Percentiles rank a stretch among this genome's conserved stretches.
Evolutionary conservation across 2,888 invertebrate genomes (phyloP).

Genomic region (Mycalesis mineus): DNA sequence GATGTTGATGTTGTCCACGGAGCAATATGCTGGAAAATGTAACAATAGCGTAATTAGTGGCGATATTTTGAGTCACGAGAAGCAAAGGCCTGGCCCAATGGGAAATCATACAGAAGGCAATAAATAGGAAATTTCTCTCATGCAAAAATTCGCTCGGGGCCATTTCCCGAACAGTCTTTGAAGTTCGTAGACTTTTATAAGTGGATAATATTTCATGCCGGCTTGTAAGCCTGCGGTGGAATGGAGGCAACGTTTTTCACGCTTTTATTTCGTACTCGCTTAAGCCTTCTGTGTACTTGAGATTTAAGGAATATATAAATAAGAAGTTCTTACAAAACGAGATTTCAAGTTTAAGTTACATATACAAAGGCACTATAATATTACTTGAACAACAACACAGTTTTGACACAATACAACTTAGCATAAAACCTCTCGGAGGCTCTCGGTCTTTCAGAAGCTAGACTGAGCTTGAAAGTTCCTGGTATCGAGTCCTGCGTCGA

Average conservation of each 20-base stretch:
- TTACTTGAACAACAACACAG: too few species aligned
- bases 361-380: too few species aligned
- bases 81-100: constrained; percentile 29
- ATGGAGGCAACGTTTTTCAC: constrained; percentile 13
- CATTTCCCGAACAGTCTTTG: constrained; percentile 14
- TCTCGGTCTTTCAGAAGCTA: too few species aligned
- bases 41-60: constrained; percentile 13
- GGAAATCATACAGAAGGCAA: constrained; percentile 40
- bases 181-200: constrained; percentile 26
- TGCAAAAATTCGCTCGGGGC: constrained; percentile 27
- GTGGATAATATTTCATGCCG: constrained; percentile 27
- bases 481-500: too few species aligned
- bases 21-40: neutral
- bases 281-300: neutral
- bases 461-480: too few species aligned
- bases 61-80: constrained; percentile 3
- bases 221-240: constrained; percentile 21
- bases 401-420: too few species aligned
- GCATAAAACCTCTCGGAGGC: too few species aligned
- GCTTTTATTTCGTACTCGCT: constrained; percentile 13
- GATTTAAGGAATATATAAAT: neutral
- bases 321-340: too few species aligned
- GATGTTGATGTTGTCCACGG: too few species aligned
- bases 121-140: constrained; percentile 36
- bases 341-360: too few species aligned